Evolutionary conservation across 92 coral and sea anemone genomes (phyloP).

Genomic region (Phenganax subtilis): DNA sequence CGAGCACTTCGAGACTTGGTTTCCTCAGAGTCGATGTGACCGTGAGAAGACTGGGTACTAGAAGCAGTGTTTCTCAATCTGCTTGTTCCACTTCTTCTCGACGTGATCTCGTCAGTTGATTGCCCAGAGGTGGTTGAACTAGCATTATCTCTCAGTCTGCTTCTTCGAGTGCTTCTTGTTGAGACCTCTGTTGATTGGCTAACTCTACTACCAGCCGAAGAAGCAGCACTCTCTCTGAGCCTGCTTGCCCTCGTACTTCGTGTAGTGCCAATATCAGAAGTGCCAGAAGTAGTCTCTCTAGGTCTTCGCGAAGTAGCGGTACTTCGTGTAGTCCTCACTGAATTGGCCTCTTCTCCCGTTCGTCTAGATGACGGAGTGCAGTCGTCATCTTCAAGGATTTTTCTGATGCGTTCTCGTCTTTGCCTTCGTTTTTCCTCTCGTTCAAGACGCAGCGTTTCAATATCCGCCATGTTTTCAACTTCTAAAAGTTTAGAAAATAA

Average conservation of each 20-base stretch:
- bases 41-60: neutral
- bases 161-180: neutral
- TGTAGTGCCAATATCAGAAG: neutral
- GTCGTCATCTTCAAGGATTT: conserved; percentile 26
- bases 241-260: conserved; percentile 17
- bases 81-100: neutral
- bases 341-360: neutral
- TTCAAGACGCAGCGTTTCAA: conserved; percentile 21
- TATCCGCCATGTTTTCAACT: conserved; percentile 11
- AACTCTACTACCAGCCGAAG: neutral
- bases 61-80: neutral
- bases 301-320: conserved; percentile 5
- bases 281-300: conserved; percentile 2
- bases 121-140: neutral
- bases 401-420: conserved; percentile 29
- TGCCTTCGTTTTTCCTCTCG: conserved; percentile 35
- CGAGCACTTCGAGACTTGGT: conserved; percentile 1
- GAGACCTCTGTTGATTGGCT: neutral
- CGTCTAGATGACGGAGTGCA: conserved; percentile 4
- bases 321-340: neutral
- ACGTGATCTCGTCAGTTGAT: neutral
- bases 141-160: neutral
- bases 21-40: neutral
- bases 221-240: neutral
- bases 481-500: neutral